Evolutionary conservation across 2,797 vertebrate species (phyloP), one percentile per base, ranked within the genome.

Genomic region (Odontamblyopus rebecca): DNA sequence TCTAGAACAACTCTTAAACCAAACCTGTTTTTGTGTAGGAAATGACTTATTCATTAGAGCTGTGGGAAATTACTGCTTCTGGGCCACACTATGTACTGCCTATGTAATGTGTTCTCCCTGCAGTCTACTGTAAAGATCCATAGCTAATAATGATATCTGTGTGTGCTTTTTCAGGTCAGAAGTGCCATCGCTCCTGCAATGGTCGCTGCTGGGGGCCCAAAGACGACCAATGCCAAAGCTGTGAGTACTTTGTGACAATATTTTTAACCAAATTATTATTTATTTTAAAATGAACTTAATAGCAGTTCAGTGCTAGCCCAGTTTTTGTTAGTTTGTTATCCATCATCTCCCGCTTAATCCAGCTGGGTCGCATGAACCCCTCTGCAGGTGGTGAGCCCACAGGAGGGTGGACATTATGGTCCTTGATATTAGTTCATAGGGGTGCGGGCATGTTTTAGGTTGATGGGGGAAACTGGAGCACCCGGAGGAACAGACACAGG

Each of bases 121-220:
- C 29, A 57, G 51, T 18, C 6, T 1, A 11, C 8, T 27, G 23
- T 30, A 60, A 29, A 15, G 7, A 30, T 6, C 2, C 6, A 7
- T 30, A 60, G 27, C 5, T 60, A 27, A 30, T 27, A 60, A 16
- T 30, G 1, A 12, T 12, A 23, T 57, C 27, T 61, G 16, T 61
- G 30, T 41, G n/a, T 26, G 60, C 75, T 1, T 77, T 78, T 81
- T 12, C 89, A 99, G 98, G 97, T 95, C 96, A 96, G 53, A 96
- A 94, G 61, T 99, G 97, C 84, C 95, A 98, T 82, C 96, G 96
- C 23, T 96, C 95, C 41, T 99, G 98, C 85, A 97, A 95, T 18
- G 97, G 97, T 12, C 95, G 96, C 9, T 99, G 97, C 88, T 99
- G 98, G 98, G 98, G 98, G 70, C 96, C 97, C 18, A 96, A 95